Evolutionary conservation across 2,113 vertebrate genomes (phyloP).

Genomic region (pig (Sus scrofa)): DNA sequence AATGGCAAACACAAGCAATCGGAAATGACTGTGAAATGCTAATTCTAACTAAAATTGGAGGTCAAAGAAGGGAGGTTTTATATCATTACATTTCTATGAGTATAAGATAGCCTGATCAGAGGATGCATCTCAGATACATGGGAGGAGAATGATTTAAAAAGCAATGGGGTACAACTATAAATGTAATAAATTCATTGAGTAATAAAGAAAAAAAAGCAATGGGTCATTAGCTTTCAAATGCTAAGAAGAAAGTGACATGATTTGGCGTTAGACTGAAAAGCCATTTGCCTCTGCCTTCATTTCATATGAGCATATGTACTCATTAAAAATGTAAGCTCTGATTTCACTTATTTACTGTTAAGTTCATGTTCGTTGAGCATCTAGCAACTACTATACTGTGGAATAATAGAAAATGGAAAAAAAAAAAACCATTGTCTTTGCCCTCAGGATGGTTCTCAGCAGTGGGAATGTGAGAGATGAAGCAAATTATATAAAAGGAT

Average conservation of each 20-base stretch:
- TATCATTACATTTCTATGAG: neutral
- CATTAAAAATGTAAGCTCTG: conserved; percentile 19
- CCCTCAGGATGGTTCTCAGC: neutral
- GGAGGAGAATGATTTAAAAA: neutral
- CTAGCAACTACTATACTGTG: neutral
- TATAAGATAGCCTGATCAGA: neutral
- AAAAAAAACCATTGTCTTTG: neutral
- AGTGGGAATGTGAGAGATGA: neutral
- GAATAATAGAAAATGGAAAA: neutral
- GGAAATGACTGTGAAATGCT: neutral
- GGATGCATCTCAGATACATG: neutral
- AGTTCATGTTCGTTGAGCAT: neutral
- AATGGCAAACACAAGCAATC: neutral
- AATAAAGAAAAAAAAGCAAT: too few relatives aligned
- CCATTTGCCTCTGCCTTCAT: neutral
- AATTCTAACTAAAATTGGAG: neutral
- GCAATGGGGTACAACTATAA: too few relatives aligned
- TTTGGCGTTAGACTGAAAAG: neutral
- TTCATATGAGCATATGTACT: neutral
- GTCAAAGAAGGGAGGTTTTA: neutral
- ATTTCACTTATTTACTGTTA: conserved; percentile 55
- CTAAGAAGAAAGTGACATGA: neutral
- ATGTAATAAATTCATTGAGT: too few relatives aligned
- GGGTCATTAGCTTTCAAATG: neutral
- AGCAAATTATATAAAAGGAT: neutral